Percentiles rank a stretch among this genome's conserved stretches.
Evolutionary conservation across 2,888 invertebrate genomes (phyloP).

Genomic region (Esperia sulphurella): DNA sequence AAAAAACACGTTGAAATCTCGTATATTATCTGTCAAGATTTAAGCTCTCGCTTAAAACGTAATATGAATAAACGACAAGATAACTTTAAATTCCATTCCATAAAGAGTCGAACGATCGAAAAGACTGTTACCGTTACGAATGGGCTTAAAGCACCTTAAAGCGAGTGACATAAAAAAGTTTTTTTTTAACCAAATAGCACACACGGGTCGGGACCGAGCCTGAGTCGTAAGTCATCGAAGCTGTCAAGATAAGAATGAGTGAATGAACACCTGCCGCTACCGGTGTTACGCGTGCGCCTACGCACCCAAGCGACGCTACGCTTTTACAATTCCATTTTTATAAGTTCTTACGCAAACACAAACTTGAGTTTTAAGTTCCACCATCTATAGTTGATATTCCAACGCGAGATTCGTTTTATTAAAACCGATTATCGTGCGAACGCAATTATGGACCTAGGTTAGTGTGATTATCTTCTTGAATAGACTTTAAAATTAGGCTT

Average conservation of each 20-base stretch:
- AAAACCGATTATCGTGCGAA: constrained; percentile 44
- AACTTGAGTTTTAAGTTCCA: constrained; percentile 35
- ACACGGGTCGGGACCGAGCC: constrained; percentile 54
- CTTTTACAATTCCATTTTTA: constrained; percentile 45
- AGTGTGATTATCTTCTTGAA: constrained; percentile 63
- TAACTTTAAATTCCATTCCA: constrained; percentile 58
- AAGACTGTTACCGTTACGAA: constrained; percentile 74
- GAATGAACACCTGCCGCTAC: constrained; percentile 77
- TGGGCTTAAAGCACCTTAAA: constrained; percentile 54
- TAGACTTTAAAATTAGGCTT: constrained; percentile 68
- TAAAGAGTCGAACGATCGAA: constrained; percentile 57
- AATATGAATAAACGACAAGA: constrained; percentile 45
- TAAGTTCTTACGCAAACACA: constrained; percentile 20
- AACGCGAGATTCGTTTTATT: constrained; percentile 17
- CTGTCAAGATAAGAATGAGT: constrained; percentile 78
- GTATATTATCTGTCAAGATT: constrained; percentile 51
- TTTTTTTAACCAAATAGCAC: constrained; percentile 67
- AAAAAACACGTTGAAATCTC: constrained; percentile 31
- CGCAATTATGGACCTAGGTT: constrained; percentile 48
- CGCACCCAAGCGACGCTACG: constrained; percentile 45
- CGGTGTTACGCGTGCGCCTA: constrained; percentile 73
- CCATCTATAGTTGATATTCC: constrained; percentile 39
- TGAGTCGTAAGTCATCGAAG: constrained; percentile 73
- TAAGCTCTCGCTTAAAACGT: constrained; percentile 44
- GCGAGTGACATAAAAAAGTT: constrained; percentile 54